These are phyloP conservation scores for Eleginops maclovinus DNA, from an alignment of 2,113 vertebrate genomes.

Conservation along the genomic window DNA sequence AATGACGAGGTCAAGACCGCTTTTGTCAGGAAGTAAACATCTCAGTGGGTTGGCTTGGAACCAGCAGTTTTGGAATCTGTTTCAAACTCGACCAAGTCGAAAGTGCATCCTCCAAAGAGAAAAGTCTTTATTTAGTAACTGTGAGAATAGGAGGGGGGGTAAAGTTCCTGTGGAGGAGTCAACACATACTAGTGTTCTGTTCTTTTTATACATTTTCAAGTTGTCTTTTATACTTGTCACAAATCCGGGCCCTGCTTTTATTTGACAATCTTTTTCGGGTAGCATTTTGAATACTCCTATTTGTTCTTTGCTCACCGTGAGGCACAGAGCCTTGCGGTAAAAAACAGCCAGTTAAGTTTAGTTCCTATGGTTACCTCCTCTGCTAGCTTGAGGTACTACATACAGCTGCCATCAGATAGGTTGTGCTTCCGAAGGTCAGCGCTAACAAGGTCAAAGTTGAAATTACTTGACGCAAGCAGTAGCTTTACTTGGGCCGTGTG, in stretches of 20 bases:
- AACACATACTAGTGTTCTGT: not conserved
- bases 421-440: too few species aligned
- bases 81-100: slow-evolving; percentile 30
- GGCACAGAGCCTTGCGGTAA: too few species aligned
- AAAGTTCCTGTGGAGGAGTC: slow-evolving; percentile 4
- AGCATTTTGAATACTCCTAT: slow-evolving; percentile 1
- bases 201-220: slow-evolving; percentile 24
- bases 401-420: too few species aligned
- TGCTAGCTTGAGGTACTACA: too few species aligned
- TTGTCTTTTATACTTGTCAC: not conserved
- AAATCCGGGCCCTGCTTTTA: not conserved
- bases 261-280: not conserved
- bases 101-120: slow-evolving; percentile 16
- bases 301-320: not conserved
- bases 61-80: slow-evolving; percentile 36
- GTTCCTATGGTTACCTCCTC: too few species aligned
- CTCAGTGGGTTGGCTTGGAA: slow-evolving; percentile 31
- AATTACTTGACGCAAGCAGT: too few species aligned
- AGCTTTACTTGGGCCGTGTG: too few species aligned
- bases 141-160: slow-evolving; percentile 23
- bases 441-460: too few species aligned
- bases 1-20: slow-evolving; percentile 49
- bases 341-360: too few species aligned
- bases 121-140: slow-evolving; percentile 48
- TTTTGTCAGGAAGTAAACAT: slow-evolving; percentile 47